Evolutionary conservation across 2,113 vertebrate genomes (phyloP), one percentile per base, ranked within the genome.

Genomic region (Fulmarus glacialis): DNA sequence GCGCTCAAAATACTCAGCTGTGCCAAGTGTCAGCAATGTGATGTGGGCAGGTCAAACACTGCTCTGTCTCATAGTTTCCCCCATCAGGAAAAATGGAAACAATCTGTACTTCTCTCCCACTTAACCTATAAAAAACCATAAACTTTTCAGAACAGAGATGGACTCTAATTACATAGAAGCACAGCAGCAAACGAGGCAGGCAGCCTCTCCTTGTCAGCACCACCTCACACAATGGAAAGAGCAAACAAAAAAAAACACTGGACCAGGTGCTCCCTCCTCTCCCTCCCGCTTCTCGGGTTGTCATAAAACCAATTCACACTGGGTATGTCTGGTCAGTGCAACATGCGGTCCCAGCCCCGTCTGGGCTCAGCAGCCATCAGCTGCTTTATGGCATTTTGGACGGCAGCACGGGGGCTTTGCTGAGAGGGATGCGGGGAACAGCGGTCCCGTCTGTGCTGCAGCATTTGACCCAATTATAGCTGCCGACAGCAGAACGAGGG

Each of bases 41-140:
- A 95, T 19, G 94, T 92, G 95, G 94, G 94, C 89, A 97, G 89
- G 86, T 94, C 89, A 87, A 93, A 95, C 92, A 55, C 73, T 81
- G 94, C 94, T 96, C 59, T 81, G 58, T 55, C 86, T 92, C 77
- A 34, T 29, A 64, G 80, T 74, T 74, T 90, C 92, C 75, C 75
- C 64, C 96, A 95, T 26, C 87, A 68, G 78, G 56, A 95, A 97
- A 93, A 95, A 96, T 89, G 47, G 87, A 59, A 94, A 95, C 84
- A 67, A 94, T 97, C 70, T 79, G 87, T 85, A 20, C 93, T 89
- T 52, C 56, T 92, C 92, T 87, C 68, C 13, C 43, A 87, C 72
- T 78, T 52, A 34, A 82, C 43, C 81, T 24, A 24, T 30, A 52
- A 12, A 83, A 90, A 83, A 11, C 29, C 72, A 48, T 36, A 23